phyloP scores from a whole-genome alignment of 2,113 vertebrate genomes.

The Stomatorhinus ivindoensis region DNA sequence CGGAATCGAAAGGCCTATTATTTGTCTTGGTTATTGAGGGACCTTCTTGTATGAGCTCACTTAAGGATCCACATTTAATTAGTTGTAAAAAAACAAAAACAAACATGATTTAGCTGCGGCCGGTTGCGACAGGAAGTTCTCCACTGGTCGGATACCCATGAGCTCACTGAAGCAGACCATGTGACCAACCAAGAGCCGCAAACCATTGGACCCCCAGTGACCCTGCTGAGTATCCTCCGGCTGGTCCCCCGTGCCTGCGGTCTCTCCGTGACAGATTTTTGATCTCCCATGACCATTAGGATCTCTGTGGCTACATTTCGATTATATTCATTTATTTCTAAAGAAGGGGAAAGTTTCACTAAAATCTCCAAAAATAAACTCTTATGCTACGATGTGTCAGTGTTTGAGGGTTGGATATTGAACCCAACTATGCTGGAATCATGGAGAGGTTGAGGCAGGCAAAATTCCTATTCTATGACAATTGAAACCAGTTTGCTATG shows the following conservation, averaged over 20 bases:
- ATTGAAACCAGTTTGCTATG: neutral
- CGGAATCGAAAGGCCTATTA: slow-evolving; percentile 53
- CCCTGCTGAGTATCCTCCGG: neutral
- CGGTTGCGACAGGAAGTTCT: slow-evolving; percentile 1
- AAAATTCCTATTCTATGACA: neutral
- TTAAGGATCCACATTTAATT: slow-evolving; percentile 36
- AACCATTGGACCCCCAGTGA: neutral
- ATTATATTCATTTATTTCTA: slow-evolving; percentile 7
- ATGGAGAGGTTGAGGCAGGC: neutral
- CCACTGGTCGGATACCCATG: slow-evolving; percentile 19
- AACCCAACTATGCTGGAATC: neutral
- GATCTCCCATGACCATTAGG: slow-evolving; percentile 14
- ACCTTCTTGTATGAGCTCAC: slow-evolving; percentile 25
- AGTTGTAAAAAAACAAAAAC: slow-evolving; percentile 23
- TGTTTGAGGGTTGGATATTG: neutral
- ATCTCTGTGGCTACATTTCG: neutral
- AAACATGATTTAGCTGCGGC: slow-evolving; percentile 26
- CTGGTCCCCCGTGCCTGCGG: neutral
- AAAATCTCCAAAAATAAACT: slow-evolving; percentile 3
- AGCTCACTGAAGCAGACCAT: slow-evolving; percentile 16
- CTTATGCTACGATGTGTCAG: neutral
- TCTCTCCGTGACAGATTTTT: slow-evolving; percentile 1
- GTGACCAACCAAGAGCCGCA: no score
- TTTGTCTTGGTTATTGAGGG: slow-evolving; percentile 48
- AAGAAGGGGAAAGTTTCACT: neutral